Conservation (phyloP, 2,888 invertebrate genomes). For the Leptopilina syphax region DNA sequence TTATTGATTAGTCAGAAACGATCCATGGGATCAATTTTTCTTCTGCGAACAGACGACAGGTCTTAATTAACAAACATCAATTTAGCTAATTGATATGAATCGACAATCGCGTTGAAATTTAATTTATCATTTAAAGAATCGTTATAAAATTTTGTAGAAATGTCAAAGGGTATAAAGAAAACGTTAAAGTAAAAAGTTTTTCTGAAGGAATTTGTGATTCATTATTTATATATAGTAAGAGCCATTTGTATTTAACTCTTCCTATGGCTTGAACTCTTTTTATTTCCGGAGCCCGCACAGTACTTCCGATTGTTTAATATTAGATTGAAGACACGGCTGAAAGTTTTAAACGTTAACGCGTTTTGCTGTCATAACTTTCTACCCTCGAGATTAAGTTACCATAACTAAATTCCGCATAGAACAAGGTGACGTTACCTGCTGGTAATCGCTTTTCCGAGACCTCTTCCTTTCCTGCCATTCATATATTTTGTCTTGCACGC, state of each 20-base stretch:
- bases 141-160: too few species aligned
- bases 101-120: neutral
- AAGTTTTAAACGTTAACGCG: slow-evolving; percentile 39
- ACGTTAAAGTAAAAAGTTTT: neutral
- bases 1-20: slow-evolving; percentile 5
- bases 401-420: slow-evolving; percentile 41
- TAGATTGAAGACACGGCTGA: slow-evolving; percentile 35
- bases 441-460: slow-evolving; percentile 54
- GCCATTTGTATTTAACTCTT: neutral
- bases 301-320: slow-evolving; percentile 39
- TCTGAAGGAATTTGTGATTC: neutral
- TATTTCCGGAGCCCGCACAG: neutral
- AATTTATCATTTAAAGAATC: too few species aligned
- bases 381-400: slow-evolving; percentile 38
- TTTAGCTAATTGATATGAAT: slow-evolving; percentile 25
- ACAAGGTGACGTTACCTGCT: slow-evolving; percentile 52
- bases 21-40: slow-evolving; percentile 14
- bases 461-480: slow-evolving; percentile 51
- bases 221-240: neutral
- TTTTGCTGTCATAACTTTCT: slow-evolving; percentile 39
- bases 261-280: neutral
- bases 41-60: neutral
- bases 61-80: slow-evolving; percentile 17
- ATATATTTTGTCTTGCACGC: slow-evolving; percentile 55
- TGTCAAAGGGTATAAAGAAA: too few species aligned